A percentile compares a stretch with the other conserved stretches of the same genome.
Evolutionary conservation across 2,113 vertebrate species (phyloP).

Genomic region (Hipposideros armiger): DNA sequence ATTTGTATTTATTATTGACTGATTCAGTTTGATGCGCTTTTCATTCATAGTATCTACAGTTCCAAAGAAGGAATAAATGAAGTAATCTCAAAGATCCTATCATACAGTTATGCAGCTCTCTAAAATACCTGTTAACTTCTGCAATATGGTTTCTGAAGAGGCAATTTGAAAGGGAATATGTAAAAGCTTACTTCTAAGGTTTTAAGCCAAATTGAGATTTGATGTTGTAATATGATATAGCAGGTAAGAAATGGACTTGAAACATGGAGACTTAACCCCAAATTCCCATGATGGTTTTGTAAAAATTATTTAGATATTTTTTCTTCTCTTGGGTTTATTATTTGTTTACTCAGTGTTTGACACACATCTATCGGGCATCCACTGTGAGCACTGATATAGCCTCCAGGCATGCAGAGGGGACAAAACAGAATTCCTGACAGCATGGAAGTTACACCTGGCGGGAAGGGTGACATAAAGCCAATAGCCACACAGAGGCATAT

Average conservation of each 20-base stretch:
- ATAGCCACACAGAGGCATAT: not conserved
- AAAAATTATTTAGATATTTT: not conserved
- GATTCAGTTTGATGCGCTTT: conserved; percentile 59
- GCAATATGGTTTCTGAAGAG: conserved; percentile 53
- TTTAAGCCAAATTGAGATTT: conserved; percentile 54
- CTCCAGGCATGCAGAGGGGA: not conserved
- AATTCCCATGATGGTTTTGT: not conserved
- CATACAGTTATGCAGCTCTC: conserved; percentile 41
- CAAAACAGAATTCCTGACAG: not conserved
- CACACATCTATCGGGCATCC: not conserved
- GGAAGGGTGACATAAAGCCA: not conserved
- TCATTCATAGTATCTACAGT: conserved; percentile 47
- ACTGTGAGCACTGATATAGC: not conserved
- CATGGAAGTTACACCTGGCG: not conserved
- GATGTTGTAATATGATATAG: conserved; percentile 1
- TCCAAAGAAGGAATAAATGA: conserved; percentile 60
- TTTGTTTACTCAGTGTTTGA: not conserved
- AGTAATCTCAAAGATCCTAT: conserved; percentile 13
- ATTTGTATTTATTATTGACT: conserved; percentile 50
- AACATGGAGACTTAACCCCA: not conserved
- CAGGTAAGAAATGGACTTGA: not conserved
- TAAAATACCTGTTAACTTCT: conserved; percentile 53
- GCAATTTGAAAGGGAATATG: conserved; percentile 50
- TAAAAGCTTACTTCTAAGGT: conserved; percentile 33
- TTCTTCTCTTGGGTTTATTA: not conserved